Evolutionary conservation across 2,888 invertebrate species (phyloP).

Genomic region (Meiosimyza decipiens): DNA sequence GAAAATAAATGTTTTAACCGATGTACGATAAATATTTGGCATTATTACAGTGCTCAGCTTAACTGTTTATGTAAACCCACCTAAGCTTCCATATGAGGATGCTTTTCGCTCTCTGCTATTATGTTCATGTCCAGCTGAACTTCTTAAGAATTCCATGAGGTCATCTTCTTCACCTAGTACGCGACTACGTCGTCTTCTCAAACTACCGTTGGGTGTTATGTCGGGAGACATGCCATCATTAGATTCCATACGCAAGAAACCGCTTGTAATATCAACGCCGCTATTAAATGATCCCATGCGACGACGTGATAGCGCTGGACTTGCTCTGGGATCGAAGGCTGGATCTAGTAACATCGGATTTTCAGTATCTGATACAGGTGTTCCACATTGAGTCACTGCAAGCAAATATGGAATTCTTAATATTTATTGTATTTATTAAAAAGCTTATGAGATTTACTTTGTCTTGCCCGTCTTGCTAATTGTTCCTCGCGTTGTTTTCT

Average conservation of each 20-base stretch:
- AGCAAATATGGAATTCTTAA: slow-evolving; percentile 37
- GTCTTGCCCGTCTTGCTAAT: slow-evolving; percentile 72
- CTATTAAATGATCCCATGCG: slow-evolving; percentile 76
- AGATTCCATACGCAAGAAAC: slow-evolving; percentile 55
- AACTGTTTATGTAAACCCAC: slow-evolving; percentile 64
- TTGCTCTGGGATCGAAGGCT: slow-evolving; percentile 80
- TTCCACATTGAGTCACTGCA: slow-evolving; percentile 75
- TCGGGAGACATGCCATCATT: slow-evolving; percentile 70
- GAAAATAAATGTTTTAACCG: slow-evolving; percentile 5
- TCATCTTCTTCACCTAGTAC: slow-evolving; percentile 87
- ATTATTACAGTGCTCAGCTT: not conserved
- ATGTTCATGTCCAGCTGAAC: slow-evolving; percentile 81
- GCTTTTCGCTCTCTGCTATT: slow-evolving; percentile 77
- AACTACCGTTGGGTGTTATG: slow-evolving; percentile 89
- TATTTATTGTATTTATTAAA: not conserved
- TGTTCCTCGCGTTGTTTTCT: slow-evolving; percentile 81
- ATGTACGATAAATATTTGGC: not conserved
- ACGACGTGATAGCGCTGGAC: slow-evolving; percentile 75
- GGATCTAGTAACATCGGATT: slow-evolving; percentile 80
- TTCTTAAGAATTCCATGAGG: slow-evolving; percentile 86
- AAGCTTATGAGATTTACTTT: slow-evolving; percentile 67
- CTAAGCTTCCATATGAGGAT: slow-evolving; percentile 79
- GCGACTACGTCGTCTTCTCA: slow-evolving; percentile 82
- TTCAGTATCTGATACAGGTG: slow-evolving; percentile 79
- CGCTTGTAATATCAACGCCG: slow-evolving; percentile 56